These are phyloP conservation scores for Sitobion miscanthi DNA, from an alignment of 1,140 invertebrate genomes.

Conservation along the genomic window DNA sequence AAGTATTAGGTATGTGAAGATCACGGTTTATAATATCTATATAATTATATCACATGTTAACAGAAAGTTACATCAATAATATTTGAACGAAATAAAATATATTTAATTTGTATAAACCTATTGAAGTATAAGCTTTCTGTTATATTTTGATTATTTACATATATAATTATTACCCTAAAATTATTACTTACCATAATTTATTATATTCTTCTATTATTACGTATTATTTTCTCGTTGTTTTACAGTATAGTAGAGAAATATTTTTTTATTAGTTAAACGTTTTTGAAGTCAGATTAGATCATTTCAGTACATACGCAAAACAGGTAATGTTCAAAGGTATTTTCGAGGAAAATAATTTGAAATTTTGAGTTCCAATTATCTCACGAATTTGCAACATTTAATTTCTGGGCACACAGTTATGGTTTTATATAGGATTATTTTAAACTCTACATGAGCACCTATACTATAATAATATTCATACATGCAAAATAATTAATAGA, in stretches of 20 bases:
- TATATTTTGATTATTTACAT: too few species aligned
- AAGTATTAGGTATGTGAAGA: too few species aligned
- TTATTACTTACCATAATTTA: too few species aligned
- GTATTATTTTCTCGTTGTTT: too few species aligned
- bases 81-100: background rate
- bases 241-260: too few species aligned
- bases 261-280: too few species aligned
- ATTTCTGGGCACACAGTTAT: background rate
- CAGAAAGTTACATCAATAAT: background rate
- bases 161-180: too few species aligned
- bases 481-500: background rate
- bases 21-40: too few species aligned
- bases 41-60: too few species aligned
- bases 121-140: background rate
- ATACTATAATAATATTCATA: background rate
- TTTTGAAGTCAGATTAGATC: too few species aligned
- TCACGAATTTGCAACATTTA: background rate
- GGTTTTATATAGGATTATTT: background rate
- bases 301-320: background rate
- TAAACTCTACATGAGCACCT: background rate
- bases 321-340: background rate
- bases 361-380: background rate
- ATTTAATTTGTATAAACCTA: background rate
- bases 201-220: too few species aligned
- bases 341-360: background rate